A percentile compares a stretch with the other conserved stretches of the same genome.
Conservation (phyloP, 2,797 vertebrate species). For the Coregonus sp. region DNA sequence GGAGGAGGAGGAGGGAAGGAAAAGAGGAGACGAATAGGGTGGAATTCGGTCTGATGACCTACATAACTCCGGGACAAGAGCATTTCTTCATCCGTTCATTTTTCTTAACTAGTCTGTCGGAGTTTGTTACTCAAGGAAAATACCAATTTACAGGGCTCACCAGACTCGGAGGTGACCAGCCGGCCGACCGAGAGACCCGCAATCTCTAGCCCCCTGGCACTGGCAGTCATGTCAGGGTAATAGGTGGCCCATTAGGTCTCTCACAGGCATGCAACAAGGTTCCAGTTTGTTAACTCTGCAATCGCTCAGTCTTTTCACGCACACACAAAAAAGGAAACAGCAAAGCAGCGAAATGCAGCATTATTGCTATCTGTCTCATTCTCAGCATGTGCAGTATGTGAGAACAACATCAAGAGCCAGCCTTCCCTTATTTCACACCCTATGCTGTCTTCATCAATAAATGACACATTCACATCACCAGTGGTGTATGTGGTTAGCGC, state of each 20-base stretch:
- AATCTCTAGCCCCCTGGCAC: neutral
- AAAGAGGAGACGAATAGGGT: neutral
- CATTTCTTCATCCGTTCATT: constrained; percentile 1
- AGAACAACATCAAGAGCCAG: neutral
- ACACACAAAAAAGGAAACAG: neutral
- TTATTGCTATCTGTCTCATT: neutral
- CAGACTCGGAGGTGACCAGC: neutral
- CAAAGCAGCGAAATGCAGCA: neutral
- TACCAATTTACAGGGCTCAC: constrained; percentile 13
- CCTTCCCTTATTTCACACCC: neutral
- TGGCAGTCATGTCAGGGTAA: neutral
- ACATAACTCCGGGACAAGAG: constrained; percentile 4
- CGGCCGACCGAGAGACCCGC: neutral
- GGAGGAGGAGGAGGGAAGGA: neutral
- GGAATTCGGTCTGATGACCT: constrained; percentile 12
- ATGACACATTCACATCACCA: neutral
- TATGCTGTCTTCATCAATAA: neutral
- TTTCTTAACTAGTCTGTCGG: neutral
- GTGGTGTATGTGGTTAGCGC: neutral
- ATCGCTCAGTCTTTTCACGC: neutral
- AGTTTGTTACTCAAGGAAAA: constrained; percentile 1
- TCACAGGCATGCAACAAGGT: neutral
- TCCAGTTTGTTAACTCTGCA: neutral
- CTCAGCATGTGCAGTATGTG: neutral
- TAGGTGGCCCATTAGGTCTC: constrained; percentile 5